phyloP scores from a whole-genome alignment of 2,888 invertebrate genomes.

The Trilocha varians region DNA sequence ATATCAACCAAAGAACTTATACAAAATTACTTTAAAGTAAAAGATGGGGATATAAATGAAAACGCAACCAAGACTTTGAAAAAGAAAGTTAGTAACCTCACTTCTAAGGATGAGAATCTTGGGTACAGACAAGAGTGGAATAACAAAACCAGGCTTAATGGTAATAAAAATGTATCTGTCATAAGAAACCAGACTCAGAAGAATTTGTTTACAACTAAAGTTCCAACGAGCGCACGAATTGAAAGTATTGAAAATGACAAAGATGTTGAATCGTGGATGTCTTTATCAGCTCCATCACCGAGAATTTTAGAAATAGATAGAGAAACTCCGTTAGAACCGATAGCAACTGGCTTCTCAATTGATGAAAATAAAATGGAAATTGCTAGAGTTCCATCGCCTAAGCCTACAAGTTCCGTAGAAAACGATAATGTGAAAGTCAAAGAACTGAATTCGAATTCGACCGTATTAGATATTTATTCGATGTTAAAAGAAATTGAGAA shows the following conservation, averaged over 20 bases:
- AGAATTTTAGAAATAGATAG: conserved; percentile 34
- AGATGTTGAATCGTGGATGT: conserved; percentile 69
- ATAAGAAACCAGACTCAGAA: conserved; percentile 43
- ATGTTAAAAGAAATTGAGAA: conserved; percentile 69
- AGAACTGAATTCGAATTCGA: conserved; percentile 46
- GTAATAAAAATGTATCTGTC: conserved; percentile 24
- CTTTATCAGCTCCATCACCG: conserved; percentile 53
- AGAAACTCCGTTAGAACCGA: conserved; percentile 13
- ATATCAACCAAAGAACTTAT: conserved; percentile 61
- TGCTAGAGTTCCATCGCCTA: conserved; percentile 7
- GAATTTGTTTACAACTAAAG: conserved; percentile 32
- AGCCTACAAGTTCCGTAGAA: conserved; percentile 11
- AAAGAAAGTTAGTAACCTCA: conserved; percentile 29
- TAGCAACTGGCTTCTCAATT: conserved; percentile 10
- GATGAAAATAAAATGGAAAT: conserved; percentile 15
- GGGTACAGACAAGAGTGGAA: conserved; percentile 46
- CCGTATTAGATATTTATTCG: conserved; percentile 65
- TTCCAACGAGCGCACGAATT: conserved; percentile 54
- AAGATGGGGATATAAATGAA: conserved; percentile 48
- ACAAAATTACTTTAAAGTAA: conserved; percentile 62
- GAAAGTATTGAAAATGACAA: conserved; percentile 57
- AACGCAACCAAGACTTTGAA: conserved; percentile 22
- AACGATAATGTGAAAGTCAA: conserved; percentile 26
- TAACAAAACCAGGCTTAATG: conserved; percentile 32
- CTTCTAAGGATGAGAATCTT: conserved; percentile 26